A percentile compares a stretch with the other conserved stretches of the same genome.
phyloP scores from a whole-genome alignment of 2,797 vertebrate species.

The Astyanax mexicanus region DNA sequence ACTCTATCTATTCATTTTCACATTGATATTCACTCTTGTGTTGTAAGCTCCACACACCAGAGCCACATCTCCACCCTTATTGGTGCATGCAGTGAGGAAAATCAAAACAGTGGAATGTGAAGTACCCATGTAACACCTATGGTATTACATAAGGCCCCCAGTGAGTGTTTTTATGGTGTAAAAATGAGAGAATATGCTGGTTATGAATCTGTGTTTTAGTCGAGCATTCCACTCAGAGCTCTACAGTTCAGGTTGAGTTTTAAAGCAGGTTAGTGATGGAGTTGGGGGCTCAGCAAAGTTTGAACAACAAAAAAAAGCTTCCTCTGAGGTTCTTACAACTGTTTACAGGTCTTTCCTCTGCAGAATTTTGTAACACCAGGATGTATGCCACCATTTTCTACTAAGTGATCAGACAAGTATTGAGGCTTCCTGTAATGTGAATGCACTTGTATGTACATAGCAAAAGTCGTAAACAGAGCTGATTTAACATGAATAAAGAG shows the following conservation, averaged over 20 bases:
- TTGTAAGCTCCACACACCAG: constrained; percentile 12
- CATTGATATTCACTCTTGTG: constrained; percentile 4
- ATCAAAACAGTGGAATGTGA: not conserved
- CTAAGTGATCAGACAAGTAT: constrained; percentile 47
- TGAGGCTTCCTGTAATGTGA: constrained; percentile 68
- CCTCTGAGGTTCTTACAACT: constrained; percentile 23
- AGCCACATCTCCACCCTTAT: not conserved
- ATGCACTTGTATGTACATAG: constrained; percentile 77
- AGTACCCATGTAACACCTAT: not conserved
- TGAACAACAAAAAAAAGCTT: not conserved
- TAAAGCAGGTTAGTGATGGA: not conserved
- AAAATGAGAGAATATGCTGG: not conserved
- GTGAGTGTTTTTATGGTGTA: not conserved
- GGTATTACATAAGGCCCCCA: not conserved
- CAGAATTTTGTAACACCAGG: constrained; percentile 35
- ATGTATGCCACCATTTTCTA: constrained; percentile 56
- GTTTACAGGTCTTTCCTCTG: constrained; percentile 36
- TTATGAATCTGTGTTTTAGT: too few relatives aligned
- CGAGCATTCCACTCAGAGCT: not conserved
- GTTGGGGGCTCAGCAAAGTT: not conserved
- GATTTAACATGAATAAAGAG: constrained; percentile 76
- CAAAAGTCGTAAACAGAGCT: constrained; percentile 60
- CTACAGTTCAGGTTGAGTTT: not conserved
- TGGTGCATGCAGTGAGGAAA: constrained; percentile 7
- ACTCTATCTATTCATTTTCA: not conserved